Percentiles rank a stretch among this genome's conserved stretches.
Evolutionary conservation across 2,797 vertebrate genomes (phyloP).

Genomic region (Limnodromus scolopaceus): DNA sequence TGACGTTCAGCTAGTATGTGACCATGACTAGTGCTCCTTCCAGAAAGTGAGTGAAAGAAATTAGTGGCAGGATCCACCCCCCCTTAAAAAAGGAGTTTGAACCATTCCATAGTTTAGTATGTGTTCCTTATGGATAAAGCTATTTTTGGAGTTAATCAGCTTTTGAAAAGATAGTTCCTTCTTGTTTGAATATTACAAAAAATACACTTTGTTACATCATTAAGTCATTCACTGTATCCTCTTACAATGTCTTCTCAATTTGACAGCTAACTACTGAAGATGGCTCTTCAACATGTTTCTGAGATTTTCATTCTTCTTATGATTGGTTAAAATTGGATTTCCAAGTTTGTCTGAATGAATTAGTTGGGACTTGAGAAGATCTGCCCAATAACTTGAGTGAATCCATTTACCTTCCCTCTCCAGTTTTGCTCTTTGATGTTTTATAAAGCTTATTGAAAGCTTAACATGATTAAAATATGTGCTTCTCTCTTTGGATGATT

Average conservation of each 20-base stretch:
- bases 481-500: background rate
- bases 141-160: background rate
- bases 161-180: background rate
- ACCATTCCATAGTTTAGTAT: background rate
- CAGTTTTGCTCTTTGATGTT: background rate
- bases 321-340: background rate
- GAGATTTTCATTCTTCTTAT: background rate
- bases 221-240: background rate
- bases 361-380: background rate
- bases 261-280: background rate
- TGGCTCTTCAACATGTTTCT: background rate
- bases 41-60: background rate
- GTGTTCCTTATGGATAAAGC: background rate
- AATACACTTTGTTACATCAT: background rate
- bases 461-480: background rate
- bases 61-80: background rate
- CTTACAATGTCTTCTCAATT: background rate
- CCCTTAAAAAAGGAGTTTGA: background rate
- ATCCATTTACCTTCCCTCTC: background rate
- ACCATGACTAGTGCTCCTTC: background rate
- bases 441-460: background rate
- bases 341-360: background rate
- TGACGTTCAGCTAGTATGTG: background rate
- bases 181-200: background rate
- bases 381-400: background rate